phyloP scores from a whole-genome alignment of 2,113 vertebrate genomes.

The Upupa epops region DNA sequence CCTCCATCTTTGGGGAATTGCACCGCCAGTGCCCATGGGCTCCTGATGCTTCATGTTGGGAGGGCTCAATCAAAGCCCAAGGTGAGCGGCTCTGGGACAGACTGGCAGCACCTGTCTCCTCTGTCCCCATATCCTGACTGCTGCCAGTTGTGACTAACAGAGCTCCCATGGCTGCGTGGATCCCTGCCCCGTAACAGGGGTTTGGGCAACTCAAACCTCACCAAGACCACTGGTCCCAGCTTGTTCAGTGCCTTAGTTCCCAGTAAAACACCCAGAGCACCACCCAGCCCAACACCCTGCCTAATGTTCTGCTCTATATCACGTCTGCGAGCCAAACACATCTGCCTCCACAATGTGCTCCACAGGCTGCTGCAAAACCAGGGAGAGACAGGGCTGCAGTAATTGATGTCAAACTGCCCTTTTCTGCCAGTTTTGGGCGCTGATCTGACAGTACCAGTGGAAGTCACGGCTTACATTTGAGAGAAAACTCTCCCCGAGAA shows the following conservation, averaged over 20 bases:
- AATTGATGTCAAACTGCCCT: slow-evolving; percentile 33
- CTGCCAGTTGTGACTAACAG: background rate
- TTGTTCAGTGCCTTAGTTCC: background rate
- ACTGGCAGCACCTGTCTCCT: background rate
- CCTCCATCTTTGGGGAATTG: background rate
- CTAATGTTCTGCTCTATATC: background rate
- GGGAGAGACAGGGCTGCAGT: background rate
- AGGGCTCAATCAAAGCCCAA: background rate
- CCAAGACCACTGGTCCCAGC: background rate
- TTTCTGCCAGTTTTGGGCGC: background rate
- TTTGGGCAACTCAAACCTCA: background rate
- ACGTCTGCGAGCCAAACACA: background rate
- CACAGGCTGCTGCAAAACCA: background rate
- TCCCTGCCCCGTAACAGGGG: background rate
- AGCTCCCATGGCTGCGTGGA: background rate
- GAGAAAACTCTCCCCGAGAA: background rate
- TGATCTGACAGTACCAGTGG: background rate
- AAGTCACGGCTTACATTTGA: background rate
- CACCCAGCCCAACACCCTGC: background rate
- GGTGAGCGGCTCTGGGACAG: fast-evolving
- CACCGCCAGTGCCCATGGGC: background rate
- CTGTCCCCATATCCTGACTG: background rate
- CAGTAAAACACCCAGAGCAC: background rate
- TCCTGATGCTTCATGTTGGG: background rate
- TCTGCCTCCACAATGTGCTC: background rate